Percentiles rank a stretch among this genome's conserved stretches.
These are phyloP conservation scores for Botia almorhae DNA, from an alignment of 2,797 vertebrate species.

Conservation along the genomic window DNA sequence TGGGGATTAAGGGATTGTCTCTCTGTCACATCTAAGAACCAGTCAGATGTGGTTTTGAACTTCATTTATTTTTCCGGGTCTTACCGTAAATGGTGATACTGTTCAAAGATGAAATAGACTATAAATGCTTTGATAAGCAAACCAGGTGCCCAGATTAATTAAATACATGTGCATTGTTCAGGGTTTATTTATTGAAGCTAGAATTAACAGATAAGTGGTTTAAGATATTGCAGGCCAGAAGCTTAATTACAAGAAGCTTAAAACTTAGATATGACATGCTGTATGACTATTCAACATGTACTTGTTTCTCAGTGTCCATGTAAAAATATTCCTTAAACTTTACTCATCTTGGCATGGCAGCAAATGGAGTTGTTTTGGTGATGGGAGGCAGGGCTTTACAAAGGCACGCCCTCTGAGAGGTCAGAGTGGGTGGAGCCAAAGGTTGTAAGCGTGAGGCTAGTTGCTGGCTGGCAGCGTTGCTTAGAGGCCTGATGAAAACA, in stretches of 20 bases:
- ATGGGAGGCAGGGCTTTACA: constrained; percentile 63
- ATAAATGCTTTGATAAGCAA: constrained; percentile 9
- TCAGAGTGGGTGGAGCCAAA: constrained; percentile 80
- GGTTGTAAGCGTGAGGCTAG: constrained; percentile 74
- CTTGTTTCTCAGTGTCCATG: not conserved
- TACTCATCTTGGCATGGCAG: constrained; percentile 8
- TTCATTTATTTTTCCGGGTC: not conserved
- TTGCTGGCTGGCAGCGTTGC: constrained; percentile 63
- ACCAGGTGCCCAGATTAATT: not conserved
- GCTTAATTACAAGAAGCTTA: not conserved
- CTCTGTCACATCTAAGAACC: not conserved
- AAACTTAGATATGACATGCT: not conserved
- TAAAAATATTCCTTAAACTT: constrained; percentile 21
- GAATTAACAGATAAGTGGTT: constrained; percentile 1
- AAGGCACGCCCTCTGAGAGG: constrained; percentile 77
- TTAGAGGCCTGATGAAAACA: constrained; percentile 66
- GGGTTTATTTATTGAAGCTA: constrained; percentile 33
- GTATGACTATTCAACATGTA: not conserved
- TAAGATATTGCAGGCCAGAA: not conserved
- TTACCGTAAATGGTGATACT: not conserved
- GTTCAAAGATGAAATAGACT: too few relatives aligned
- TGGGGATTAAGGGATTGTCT: not conserved
- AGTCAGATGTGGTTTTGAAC: not conserved
- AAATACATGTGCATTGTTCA: not conserved
- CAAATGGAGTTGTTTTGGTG: not conserved